Evolutionary conservation across 2,113 vertebrate species (phyloP).

Genomic region (Sceloporus undulatus): DNA sequence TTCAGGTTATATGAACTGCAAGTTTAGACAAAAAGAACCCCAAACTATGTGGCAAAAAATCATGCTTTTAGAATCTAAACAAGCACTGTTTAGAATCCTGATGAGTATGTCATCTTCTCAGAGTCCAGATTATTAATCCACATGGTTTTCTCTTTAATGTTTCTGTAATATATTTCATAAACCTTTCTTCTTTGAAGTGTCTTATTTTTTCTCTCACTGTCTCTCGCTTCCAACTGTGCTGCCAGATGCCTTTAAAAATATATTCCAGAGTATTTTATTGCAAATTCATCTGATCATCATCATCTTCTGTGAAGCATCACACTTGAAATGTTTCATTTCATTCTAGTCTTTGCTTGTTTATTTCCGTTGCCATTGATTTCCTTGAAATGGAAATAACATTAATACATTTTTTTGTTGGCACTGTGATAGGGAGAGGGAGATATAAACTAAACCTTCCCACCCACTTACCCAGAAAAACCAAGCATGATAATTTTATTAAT

Average conservation of each 20-base stretch:
- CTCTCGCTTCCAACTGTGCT: slow-evolving; percentile 4
- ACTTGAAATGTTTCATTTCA: background rate
- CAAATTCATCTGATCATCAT: background rate
- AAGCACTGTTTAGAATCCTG: background rate
- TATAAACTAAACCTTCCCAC: background rate
- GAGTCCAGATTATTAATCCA: background rate
- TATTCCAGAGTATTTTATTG: background rate
- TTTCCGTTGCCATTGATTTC: background rate
- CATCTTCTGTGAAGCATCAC: background rate
- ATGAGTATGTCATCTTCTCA: background rate
- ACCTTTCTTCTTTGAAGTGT: slow-evolving; percentile 2
- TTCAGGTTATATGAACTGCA: background rate
- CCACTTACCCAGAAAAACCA: no score
- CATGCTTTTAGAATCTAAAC: background rate
- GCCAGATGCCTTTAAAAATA: slow-evolving; percentile 4
- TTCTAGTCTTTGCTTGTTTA: background rate
- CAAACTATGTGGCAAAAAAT: background rate
- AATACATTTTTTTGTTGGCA: background rate
- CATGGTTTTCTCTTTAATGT: background rate
- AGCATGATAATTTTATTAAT: no score
- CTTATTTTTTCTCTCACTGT: background rate
- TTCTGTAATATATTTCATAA: slow-evolving; percentile 1
- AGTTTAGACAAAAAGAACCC: background rate
- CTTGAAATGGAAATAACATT: background rate
- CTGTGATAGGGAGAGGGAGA: background rate